Base-by-base conservation (phyloP, 2,113 vertebrate genomes). In the Ellobius talpinus region DNA sequence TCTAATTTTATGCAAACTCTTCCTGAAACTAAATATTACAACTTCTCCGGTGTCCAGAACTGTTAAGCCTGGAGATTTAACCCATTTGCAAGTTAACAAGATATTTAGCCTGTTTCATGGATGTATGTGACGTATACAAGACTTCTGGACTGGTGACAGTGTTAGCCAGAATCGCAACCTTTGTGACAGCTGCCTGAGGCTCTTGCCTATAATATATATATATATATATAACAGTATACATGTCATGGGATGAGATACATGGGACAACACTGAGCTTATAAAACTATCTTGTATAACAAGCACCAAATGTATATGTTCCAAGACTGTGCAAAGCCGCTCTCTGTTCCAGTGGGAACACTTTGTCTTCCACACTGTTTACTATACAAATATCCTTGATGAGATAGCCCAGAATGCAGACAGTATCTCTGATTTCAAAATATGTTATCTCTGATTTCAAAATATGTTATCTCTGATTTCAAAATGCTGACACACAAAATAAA, bases 1-100 rank as follows among this genome's bases (percentile, higher is more conserved):
- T 94, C 36, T 88, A 61, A 61, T 88, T 94, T 92, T 90, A 78
- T 74, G 39, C 65, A 91, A 66, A 81, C 31, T 70, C 8, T 79
- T 91, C 78, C 47, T 79, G 13, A 92, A 24, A n/a, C 23, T 66
- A 58, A 63, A 4, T 24, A 84, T 33, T 39, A 52, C 39, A 84
- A 42, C 45, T 84, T 31, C 66, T 45, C 36, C 29, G 74, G 4
- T 52, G 39, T 42, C 68, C 50, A 93, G 31, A 93, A 96, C 72
- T 86, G 79, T 66, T 66, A 87, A 36, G n/a, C n/a, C 21, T 66
- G 55, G 55, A 87, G 17, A 91, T 87, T 90, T 78, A 77, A 73
- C 52, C 5, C 50, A 68, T 68, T 29, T 85, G 31, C 31, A 68
- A 74, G 3, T 58, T 66, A 94, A 52, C 1, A 74, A 58, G 29